Percentiles rank a stretch among this genome's conserved stretches.
These are phyloP conservation scores for Chalcosyrphus nemorum DNA, from an alignment of 2,888 invertebrate species.

Conservation along the genomic window DNA sequence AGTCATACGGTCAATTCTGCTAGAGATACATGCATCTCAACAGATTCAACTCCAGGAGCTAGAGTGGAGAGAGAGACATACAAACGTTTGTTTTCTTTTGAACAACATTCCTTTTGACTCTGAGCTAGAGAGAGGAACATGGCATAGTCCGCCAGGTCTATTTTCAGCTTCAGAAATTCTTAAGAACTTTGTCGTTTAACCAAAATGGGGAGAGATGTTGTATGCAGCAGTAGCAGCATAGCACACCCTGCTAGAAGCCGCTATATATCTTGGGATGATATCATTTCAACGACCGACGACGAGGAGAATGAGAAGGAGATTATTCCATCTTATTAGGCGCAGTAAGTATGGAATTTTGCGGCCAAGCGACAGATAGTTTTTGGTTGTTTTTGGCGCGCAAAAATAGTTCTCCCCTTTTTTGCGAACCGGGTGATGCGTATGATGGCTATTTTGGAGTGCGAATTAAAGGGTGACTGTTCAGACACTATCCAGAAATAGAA, in stretches of 20 bases:
- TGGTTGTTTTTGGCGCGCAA: constrained; percentile 32
- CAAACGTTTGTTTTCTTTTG: constrained; percentile 14
- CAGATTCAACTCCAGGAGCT: constrained; percentile 44
- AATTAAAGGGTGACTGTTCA: constrained; percentile 59
- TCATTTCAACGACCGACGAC: constrained; percentile 52
- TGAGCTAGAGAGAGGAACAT: constrained; percentile 36
- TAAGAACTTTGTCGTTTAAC: constrained; percentile 52
- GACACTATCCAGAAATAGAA: constrained; percentile 41
- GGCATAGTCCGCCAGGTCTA: constrained; percentile 61
- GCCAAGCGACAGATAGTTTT: constrained; percentile 35
- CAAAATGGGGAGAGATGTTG: constrained; percentile 42
- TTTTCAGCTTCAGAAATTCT: constrained; percentile 58
- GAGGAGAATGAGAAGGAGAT: constrained; percentile 40
- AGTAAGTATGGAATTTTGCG: constrained; percentile 55
- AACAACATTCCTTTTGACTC: constrained; percentile 38
- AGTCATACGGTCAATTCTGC: constrained; percentile 48
- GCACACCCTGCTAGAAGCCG: constrained; percentile 45
- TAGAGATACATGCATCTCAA: constrained; percentile 3
- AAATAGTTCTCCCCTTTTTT: constrained; percentile 50
- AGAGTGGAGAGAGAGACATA: neutral
- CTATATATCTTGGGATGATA: constrained; percentile 47
- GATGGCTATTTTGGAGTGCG: constrained; percentile 63
- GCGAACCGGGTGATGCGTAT: constrained; percentile 41
- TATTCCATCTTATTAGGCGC: constrained; percentile 59
- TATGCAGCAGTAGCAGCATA: constrained; percentile 16